Evolutionary conservation across 2,888 invertebrate species (phyloP).

Genomic region (Epinotia ramella): DNA sequence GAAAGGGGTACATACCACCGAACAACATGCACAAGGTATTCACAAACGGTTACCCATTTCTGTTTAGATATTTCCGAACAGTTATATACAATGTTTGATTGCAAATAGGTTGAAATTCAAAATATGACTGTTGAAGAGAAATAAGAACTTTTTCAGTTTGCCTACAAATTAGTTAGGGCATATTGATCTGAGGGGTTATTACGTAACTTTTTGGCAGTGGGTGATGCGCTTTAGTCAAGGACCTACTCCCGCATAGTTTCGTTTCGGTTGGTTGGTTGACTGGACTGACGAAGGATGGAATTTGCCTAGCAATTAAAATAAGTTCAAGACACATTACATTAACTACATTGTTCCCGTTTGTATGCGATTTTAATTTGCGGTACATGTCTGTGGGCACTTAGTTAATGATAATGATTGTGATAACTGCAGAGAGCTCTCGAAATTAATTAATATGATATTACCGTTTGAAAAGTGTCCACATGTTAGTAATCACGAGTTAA

Average conservation of each 20-base stretch:
- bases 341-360: background rate
- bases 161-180: no score
- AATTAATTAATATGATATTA: background rate
- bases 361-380: conserved; percentile 27
- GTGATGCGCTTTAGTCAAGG: no score
- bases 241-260: no score
- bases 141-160: no score
- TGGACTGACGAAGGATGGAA: background rate
- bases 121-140: no score
- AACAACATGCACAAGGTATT: no score
- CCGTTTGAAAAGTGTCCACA: conserved; percentile 2
- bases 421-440: background rate
- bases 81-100: no score
- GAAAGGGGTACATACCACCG: background rate
- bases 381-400: background rate
- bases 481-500: background rate
- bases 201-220: no score
- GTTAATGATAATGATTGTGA: background rate
- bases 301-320: background rate
- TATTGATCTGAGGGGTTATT: no score
- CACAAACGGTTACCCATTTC: no score
- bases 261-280: background rate
- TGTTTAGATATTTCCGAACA: no score
- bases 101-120: no score
- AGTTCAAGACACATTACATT: background rate